Conservation (phyloP, 2,797 vertebrate species). For the Fringilla coelebs region DNA sequence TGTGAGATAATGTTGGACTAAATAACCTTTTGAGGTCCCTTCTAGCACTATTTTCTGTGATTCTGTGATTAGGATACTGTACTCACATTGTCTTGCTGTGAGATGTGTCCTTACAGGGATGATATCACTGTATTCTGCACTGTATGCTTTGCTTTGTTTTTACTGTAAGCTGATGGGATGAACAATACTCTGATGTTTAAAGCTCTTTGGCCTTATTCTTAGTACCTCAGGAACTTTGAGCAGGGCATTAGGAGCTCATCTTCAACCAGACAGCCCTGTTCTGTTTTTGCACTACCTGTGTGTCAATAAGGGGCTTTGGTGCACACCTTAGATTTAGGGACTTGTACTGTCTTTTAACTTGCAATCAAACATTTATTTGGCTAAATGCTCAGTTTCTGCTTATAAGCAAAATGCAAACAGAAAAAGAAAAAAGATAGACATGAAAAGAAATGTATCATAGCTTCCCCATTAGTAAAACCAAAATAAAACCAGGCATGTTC, state of each 20-base stretch:
- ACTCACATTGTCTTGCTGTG: background rate
- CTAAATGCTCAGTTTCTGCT: background rate
- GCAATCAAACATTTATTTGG: background rate
- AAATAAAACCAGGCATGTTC: slow-evolving; percentile 18
- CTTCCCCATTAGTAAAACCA: background rate
- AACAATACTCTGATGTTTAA: background rate
- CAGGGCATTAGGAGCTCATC: background rate
- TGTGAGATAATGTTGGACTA: slow-evolving; percentile 55
- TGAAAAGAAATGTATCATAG: background rate
- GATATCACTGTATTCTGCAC: background rate
- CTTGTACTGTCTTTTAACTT: background rate
- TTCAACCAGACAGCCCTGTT: background rate
- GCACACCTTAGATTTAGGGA: background rate
- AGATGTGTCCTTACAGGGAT: background rate
- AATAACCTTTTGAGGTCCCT: slow-evolving; percentile 57
- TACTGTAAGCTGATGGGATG: background rate
- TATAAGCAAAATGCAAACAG: background rate
- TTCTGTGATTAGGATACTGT: slow-evolving; percentile 22
- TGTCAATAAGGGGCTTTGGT: background rate
- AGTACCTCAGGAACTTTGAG: background rate
- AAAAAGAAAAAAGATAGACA: background rate
- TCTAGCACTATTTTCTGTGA: slow-evolving; percentile 38
- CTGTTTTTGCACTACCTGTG: background rate
- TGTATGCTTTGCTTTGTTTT: background rate
- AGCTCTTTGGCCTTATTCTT: background rate